Evolutionary conservation across 2,113 vertebrate species (phyloP).

Genomic region (Indri indri): DNA sequence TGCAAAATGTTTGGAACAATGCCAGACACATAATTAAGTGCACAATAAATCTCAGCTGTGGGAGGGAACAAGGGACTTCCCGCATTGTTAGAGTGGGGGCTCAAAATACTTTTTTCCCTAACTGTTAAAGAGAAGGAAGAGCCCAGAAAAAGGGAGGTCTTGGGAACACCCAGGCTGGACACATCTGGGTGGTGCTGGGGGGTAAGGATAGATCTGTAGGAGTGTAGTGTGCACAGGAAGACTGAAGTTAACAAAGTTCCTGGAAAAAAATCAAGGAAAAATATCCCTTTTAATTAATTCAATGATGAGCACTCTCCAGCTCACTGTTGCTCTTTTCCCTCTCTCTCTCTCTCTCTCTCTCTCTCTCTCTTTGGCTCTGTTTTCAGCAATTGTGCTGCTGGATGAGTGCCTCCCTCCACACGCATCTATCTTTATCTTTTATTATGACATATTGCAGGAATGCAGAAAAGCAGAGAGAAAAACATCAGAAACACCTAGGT

Average conservation of each 20-base stretch:
- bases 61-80: slow-evolving; percentile 31
- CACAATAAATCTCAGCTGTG: slow-evolving; percentile 53
- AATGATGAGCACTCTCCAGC: neutral
- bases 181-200: slow-evolving; percentile 43
- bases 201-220: slow-evolving; percentile 10
- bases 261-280: slow-evolving; percentile 50
- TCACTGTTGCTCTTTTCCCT: neutral
- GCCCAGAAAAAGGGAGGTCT: slow-evolving; percentile 9
- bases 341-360: neutral
- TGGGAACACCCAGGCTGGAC: slow-evolving; percentile 57
- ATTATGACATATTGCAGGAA: neutral
- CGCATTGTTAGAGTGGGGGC: neutral
- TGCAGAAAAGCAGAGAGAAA: slow-evolving; percentile 4
- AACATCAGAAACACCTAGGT: neutral
- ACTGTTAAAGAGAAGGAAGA: neutral
- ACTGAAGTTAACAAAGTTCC: neutral
- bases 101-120: neutral
- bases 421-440: slow-evolving; percentile 20
- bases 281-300: slow-evolving; percentile 24
- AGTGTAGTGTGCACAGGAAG: neutral
- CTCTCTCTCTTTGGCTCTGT: neutral
- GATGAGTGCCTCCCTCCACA: neutral
- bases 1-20: slow-evolving; percentile 53
- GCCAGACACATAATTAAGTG: slow-evolving; percentile 46
- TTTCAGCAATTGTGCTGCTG: slow-evolving; percentile 9